Evolutionary conservation across 1,140 invertebrate genomes (phyloP).

Genomic region (Hypsibius dujardini): DNA sequence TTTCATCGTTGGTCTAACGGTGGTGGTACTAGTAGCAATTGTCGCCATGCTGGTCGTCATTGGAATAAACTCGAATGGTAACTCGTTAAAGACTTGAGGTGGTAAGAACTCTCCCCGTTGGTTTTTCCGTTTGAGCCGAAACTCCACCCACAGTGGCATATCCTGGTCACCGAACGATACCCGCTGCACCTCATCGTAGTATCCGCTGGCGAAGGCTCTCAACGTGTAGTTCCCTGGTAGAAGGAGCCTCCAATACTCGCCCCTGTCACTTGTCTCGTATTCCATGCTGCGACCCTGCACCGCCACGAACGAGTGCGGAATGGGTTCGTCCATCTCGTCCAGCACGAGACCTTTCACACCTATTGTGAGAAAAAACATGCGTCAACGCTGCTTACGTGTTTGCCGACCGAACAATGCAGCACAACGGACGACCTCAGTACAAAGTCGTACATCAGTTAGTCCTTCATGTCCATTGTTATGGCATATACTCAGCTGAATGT

Average conservation of each 20-base stretch:
- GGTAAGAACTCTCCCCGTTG: conserved; percentile 11
- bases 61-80: not conserved
- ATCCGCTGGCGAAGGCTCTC: conserved; percentile 37
- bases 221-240: conserved; percentile 62
- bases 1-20: not conserved
- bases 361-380: conserved; percentile 26
- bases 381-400: too few relatives aligned
- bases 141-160: conserved; percentile 2
- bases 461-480: not conserved
- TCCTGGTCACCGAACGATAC: not conserved
- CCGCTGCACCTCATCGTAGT: not conserved
- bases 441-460: not conserved
- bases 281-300: conserved; percentile 67
- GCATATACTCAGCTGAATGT: not conserved
- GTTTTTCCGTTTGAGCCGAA: not conserved
- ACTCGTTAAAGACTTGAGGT: conserved; percentile 10
- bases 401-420: too few relatives aligned
- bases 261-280: conserved; percentile 69
- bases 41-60: not conserved
- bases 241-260: conserved; percentile 78
- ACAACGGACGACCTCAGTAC: not conserved
- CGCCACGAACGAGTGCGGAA: conserved; percentile 61
- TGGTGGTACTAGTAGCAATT: not conserved
- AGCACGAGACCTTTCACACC: conserved; percentile 70
- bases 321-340: conserved; percentile 57